phyloP scores from a whole-genome alignment of 2,888 invertebrate genomes.

The Ectemnius lituratus region DNA sequence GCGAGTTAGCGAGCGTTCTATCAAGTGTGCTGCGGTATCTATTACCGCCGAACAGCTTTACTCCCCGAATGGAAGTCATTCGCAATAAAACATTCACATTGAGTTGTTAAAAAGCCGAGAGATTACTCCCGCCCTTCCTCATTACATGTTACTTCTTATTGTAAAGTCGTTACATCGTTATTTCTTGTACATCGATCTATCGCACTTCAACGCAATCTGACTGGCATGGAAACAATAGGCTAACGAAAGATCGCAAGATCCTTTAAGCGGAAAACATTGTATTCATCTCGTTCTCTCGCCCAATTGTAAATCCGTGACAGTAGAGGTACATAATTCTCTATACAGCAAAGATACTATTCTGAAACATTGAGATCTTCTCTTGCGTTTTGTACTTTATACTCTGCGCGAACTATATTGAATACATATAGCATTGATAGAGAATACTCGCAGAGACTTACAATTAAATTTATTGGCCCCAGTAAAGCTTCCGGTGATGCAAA shows the following conservation, averaged over 20 bases:
- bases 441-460: conserved; percentile 40
- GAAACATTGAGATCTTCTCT: conserved; percentile 69
- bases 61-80: neutral
- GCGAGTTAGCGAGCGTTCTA: too few relatives aligned
- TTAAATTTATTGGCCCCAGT: conserved; percentile 56
- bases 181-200: neutral
- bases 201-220: neutral
- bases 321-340: conserved; percentile 19
- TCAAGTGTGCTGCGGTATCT: too few relatives aligned
- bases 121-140: neutral
- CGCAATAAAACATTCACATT: neutral
- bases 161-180: neutral
- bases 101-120: neutral
- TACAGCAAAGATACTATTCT: conserved; percentile 43
- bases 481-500: conserved; percentile 41
- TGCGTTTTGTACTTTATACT: conserved; percentile 71
- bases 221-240: too few relatives aligned
- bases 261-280: neutral
- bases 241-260: too few relatives aligned
- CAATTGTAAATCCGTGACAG: too few relatives aligned
- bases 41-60: neutral
- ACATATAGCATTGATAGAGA: conserved; percentile 40
- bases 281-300: neutral
- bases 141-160: too few relatives aligned
- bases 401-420: conserved; percentile 60